Conservation (phyloP, 2,888 invertebrate genomes). For the Spisula subtruncata region DNA sequence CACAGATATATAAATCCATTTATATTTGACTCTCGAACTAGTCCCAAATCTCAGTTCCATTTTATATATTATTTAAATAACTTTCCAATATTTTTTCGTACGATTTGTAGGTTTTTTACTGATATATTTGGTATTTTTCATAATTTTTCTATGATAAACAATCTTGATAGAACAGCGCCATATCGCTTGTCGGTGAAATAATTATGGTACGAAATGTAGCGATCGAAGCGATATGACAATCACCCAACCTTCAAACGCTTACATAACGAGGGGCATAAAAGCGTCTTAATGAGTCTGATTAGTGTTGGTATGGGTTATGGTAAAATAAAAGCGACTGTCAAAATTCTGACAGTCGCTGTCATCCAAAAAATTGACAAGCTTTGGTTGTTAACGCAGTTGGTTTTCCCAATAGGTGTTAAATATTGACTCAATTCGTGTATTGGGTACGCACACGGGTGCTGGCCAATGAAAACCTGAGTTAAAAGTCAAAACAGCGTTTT, state of each 20-base stretch:
- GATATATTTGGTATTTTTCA: background rate
- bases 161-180: background rate
- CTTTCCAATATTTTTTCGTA: background rate
- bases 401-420: background rate
- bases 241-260: conserved; percentile 30
- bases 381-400: background rate
- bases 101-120: too few species aligned
- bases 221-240: conserved; percentile 12
- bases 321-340: conserved; percentile 27
- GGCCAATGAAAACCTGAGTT: background rate
- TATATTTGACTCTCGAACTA: background rate
- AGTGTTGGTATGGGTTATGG: background rate
- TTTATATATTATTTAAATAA: background rate
- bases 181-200: background rate
- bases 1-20: conserved; percentile 31
- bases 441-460: background rate
- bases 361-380: background rate
- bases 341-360: conserved; percentile 36
- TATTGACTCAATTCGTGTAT: background rate
- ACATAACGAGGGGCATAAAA: conserved; percentile 31
- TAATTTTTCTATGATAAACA: background rate
- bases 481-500: background rate
- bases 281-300: conserved; percentile 31
- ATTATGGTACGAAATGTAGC: background rate
- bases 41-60: conserved; percentile 16